A percentile compares a stretch with the other conserved stretches of the same genome.
Evolutionary conservation across 2,797 vertebrate species (phyloP).

Genomic region (Varecia variegata): DNA sequence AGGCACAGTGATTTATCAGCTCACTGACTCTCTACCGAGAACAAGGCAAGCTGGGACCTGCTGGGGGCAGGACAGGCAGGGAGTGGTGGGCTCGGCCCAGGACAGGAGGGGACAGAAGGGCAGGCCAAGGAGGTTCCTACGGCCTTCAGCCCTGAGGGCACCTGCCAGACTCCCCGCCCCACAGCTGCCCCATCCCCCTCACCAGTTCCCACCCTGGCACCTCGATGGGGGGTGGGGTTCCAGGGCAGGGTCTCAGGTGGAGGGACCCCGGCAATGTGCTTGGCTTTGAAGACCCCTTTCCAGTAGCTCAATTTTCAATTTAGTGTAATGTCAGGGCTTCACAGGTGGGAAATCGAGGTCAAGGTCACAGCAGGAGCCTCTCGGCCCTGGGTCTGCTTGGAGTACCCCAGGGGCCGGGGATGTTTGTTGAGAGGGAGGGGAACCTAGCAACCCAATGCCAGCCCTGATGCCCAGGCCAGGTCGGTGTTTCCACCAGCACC

Average conservation of each 20-base stretch:
- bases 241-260: neutral
- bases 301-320: neutral
- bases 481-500: neutral
- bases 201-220: neutral
- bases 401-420: no score
- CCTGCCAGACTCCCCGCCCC: neutral
- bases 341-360: neutral
- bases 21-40: neutral
- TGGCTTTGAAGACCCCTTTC: neutral
- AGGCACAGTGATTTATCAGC: constrained; percentile 39
- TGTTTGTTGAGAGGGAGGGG: neutral
- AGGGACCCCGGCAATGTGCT: rapidly evolving
- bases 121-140: neutral
- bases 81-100: neutral
- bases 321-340: neutral
- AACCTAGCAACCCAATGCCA: neutral
- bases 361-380: neutral
- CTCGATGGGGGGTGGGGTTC: neutral
- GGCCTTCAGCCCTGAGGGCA: neutral
- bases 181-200: neutral
- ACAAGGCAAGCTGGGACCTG: constrained; percentile 60
- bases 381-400: neutral
- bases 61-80: neutral
- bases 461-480: neutral
- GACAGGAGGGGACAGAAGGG: neutral